phyloP scores from a whole-genome alignment of 2,113 vertebrate genomes.

The Leptodactylus fuscus region DNA sequence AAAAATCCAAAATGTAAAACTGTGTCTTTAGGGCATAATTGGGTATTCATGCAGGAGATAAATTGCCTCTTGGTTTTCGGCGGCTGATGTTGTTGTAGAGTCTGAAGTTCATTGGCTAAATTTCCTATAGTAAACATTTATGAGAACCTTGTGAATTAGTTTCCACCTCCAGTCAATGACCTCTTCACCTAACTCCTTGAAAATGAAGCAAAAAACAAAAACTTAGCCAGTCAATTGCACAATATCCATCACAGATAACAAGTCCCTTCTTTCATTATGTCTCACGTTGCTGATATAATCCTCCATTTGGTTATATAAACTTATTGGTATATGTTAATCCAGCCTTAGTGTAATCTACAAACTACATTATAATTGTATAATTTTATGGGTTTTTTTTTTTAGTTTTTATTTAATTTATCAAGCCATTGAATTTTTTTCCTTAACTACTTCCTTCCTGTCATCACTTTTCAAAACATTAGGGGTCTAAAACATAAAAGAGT shows the following conservation, averaged over 20 bases:
- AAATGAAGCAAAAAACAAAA: constrained; percentile 36
- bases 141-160: constrained; percentile 45
- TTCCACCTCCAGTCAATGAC: constrained; percentile 14
- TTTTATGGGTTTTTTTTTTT: too few species aligned
- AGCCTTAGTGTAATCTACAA: background rate
- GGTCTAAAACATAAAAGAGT: too few species aligned
- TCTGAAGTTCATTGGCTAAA: constrained; percentile 48
- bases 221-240: constrained; percentile 48
- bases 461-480: too few species aligned
- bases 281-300: too few species aligned
- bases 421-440: too few species aligned
- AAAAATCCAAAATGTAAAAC: constrained; percentile 46
- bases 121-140: constrained; percentile 56
- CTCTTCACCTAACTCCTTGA: constrained; percentile 11
- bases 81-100: constrained; percentile 27
- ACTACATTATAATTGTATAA: background rate
- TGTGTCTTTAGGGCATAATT: constrained; percentile 48
- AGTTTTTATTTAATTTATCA: too few species aligned
- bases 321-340: background rate
- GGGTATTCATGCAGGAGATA: constrained; percentile 46
- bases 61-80: constrained; percentile 35
- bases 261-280: background rate
- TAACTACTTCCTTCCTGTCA: too few species aligned
- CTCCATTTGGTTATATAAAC: background rate
- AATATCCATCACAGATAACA: constrained; percentile 38